Evolutionary conservation across 2,113 vertebrate genomes (phyloP).

Genomic region (Dinomys branickii): DNA sequence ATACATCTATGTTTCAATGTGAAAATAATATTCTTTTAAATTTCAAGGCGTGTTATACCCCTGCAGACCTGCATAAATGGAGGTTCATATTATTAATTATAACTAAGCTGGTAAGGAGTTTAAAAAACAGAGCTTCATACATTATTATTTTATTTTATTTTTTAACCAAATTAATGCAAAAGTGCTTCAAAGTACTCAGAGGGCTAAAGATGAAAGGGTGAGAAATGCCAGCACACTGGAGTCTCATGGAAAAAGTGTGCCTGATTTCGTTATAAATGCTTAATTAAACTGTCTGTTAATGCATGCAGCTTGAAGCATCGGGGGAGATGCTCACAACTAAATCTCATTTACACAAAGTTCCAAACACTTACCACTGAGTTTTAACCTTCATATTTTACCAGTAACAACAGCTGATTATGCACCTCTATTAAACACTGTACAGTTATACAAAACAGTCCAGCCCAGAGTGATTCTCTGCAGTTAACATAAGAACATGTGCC

Average conservation of each 20-base stretch:
- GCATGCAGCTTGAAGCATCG: constrained; percentile 98
- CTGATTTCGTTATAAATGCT: constrained; percentile 94
- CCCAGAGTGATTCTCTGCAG: constrained; percentile 89
- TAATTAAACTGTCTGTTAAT: constrained; percentile 96
- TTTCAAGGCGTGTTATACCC: constrained; percentile 88
- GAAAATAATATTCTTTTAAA: constrained; percentile 90
- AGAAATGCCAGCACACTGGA: constrained; percentile 91
- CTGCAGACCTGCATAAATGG: constrained; percentile 86
- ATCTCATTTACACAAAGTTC: constrained; percentile 96
- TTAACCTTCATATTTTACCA: constrained; percentile 95
- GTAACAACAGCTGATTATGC: constrained; percentile 92
- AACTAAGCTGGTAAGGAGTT: constrained; percentile 87
- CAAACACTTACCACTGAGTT: constrained; percentile 97
- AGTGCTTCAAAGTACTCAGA: constrained; percentile 98
- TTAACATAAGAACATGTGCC: constrained; percentile 95
- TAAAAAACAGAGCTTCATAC: constrained; percentile 85
- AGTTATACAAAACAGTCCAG: constrained; percentile 91
- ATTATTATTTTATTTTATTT: constrained; percentile 81
- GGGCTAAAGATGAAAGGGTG: constrained; percentile 97
- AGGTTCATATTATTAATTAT: constrained; percentile 84
- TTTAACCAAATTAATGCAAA: constrained; percentile 92
- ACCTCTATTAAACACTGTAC: constrained; percentile 94
- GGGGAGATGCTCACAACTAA: constrained; percentile 93
- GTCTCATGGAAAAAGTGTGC: constrained; percentile 92
- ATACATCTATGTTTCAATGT: constrained; percentile 91